Evolutionary conservation across 2,113 vertebrate species (phyloP).

Genomic region (Recurvirostra avosetta): DNA sequence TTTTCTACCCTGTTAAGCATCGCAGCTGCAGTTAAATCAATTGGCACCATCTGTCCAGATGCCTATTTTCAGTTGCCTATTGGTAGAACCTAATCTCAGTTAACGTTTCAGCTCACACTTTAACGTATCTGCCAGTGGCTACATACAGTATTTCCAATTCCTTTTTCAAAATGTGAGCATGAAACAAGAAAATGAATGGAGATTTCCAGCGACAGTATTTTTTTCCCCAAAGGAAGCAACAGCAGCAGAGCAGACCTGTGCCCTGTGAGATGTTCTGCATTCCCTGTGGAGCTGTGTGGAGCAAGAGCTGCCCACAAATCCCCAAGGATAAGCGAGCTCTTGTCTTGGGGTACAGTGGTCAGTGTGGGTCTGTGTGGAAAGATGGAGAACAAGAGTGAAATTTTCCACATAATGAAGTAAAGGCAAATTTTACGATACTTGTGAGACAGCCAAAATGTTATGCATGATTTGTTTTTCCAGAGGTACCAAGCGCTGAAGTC

Average conservation of each 20-base stretch:
- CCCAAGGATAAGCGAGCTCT: not conserved
- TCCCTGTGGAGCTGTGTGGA: accelerated
- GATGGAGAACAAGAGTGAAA: not conserved
- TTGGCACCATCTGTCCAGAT: slow-evolving; percentile 42
- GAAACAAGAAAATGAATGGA: not conserved
- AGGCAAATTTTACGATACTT: not conserved
- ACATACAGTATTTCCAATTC: not conserved
- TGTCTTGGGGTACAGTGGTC: not conserved
- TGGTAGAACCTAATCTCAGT: not conserved
- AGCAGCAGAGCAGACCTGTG: not conserved
- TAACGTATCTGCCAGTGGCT: not conserved
- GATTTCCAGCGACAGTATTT: not conserved
- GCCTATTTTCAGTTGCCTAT: slow-evolving; percentile 7
- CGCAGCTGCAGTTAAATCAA: not conserved
- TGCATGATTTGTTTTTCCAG: not conserved
- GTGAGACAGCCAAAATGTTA: not conserved
- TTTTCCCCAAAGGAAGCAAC: not conserved
- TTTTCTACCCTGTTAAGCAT: slow-evolving; percentile 38
- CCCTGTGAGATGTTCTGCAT: not conserved
- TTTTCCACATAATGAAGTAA: not conserved
- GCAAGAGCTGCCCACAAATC: accelerated
- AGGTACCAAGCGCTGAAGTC: not conserved
- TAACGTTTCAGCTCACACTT: not conserved
- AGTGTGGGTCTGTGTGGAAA: not conserved
- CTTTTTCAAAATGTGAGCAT: not conserved